Conservation (phyloP, 1,140 invertebrate species). For the Coptotermes formosanus region DNA sequence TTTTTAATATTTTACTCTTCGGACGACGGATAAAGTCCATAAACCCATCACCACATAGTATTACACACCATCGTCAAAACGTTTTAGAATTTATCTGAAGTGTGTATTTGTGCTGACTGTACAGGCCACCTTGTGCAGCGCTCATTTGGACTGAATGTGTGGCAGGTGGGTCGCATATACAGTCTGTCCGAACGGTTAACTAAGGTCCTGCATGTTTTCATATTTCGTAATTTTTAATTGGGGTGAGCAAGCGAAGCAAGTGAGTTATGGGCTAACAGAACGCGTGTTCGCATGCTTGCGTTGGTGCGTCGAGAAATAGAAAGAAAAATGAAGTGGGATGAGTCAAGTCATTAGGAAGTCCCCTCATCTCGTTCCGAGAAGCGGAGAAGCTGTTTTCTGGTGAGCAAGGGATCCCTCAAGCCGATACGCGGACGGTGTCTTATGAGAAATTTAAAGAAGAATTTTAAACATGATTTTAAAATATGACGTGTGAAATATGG, state of each 20-base stretch:
- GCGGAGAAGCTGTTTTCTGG: not conserved
- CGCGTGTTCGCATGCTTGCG: not conserved
- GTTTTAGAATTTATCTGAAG: no score
- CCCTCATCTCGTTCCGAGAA: not conserved
- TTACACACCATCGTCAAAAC: no score
- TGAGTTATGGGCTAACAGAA: not conserved
- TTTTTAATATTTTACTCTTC: no score
- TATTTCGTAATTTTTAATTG: constrained; percentile 9
- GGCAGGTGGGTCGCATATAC: not conserved
- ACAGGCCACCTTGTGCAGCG: not conserved
- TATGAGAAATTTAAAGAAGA: not conserved
- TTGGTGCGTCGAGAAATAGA: no score
- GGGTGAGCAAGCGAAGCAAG: not conserved
- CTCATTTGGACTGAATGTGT: not conserved
- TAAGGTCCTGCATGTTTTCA: not conserved
- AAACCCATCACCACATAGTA: no score
- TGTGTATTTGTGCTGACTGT: not conserved
- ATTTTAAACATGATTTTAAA: not conserved
- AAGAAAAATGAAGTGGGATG: not conserved
- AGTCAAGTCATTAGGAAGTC: not conserved
- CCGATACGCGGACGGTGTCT: not conserved
- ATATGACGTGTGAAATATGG: not conserved
- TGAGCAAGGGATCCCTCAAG: not conserved
- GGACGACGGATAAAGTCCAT: no score
- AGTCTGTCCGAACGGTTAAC: not conserved